A percentile compares a stretch with the other conserved stretches of the same genome.
phyloP scores from a whole-genome alignment of 2,888 invertebrate genomes.

The Protonemura montana region DNA sequence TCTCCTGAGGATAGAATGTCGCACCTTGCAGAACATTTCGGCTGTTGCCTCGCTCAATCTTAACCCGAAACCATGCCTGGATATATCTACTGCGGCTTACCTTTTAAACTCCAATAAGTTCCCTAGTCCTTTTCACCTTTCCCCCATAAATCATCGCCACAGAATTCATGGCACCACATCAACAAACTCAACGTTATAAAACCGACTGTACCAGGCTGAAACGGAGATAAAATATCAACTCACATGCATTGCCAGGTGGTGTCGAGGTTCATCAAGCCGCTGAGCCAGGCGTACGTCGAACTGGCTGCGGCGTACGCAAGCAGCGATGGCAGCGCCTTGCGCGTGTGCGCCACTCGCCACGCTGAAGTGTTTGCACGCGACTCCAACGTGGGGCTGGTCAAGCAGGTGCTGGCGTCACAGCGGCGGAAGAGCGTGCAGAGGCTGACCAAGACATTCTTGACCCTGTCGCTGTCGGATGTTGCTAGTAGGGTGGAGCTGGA shows the following conservation, averaged over 20 bases:
- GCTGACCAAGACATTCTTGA: slow-evolving; percentile 92
- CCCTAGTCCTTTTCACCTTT: too few relatives aligned
- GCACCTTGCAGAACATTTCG: too few relatives aligned
- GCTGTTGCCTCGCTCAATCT: too few relatives aligned
- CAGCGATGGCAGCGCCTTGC: slow-evolving; percentile 76
- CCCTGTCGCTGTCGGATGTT: slow-evolving; percentile 86
- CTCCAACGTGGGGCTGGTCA: slow-evolving; percentile 65
- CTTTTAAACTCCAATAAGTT: too few relatives aligned
- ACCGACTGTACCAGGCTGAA: too few relatives aligned
- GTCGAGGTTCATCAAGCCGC: slow-evolving; percentile 81
- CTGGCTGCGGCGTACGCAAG: slow-evolving; percentile 81
- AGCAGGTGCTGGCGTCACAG: slow-evolving; percentile 84
- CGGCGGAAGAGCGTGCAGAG: slow-evolving; percentile 97
- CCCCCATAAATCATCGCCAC: too few relatives aligned
- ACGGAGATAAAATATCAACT: too few relatives aligned
- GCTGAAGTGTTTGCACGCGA: slow-evolving; percentile 77
- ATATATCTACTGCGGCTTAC: too few relatives aligned
- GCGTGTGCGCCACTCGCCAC: slow-evolving; percentile 76
- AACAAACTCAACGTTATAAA: too few relatives aligned
- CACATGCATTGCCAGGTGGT: slow-evolving; percentile 76
- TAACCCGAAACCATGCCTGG: too few relatives aligned
- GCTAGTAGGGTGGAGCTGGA: slow-evolving; percentile 87
- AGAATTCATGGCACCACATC: too few relatives aligned
- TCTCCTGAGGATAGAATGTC: too few relatives aligned
- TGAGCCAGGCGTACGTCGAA: slow-evolving; percentile 89